Conservation (phyloP, 2,888 invertebrate species). For the Muscina levida region DNA sequence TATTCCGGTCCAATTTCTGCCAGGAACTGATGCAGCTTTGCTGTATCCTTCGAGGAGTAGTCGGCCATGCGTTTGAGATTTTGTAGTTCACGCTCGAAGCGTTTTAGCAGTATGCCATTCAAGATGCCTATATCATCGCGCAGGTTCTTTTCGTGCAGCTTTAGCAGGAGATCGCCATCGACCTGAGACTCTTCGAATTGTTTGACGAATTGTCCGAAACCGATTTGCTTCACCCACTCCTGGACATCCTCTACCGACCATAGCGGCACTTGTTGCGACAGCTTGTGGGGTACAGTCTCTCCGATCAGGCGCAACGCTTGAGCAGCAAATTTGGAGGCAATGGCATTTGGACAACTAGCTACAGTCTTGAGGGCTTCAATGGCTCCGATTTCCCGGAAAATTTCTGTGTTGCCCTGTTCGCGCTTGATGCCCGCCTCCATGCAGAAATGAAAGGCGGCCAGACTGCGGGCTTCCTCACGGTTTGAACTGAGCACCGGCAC, state of each 20-base stretch:
- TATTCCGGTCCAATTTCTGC: conserved; percentile 92
- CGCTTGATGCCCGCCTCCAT: conserved; percentile 99
- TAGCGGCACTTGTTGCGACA: conserved; percentile 98
- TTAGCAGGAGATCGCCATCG: conserved; percentile 96
- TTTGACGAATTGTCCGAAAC: conserved; percentile 90
- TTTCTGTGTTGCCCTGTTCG: conserved; percentile 93
- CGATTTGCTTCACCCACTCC: conserved; percentile 99
- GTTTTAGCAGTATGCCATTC: conserved; percentile 95
- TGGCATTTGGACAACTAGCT: conserved; percentile 98
- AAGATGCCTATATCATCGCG: conserved; percentile 94
- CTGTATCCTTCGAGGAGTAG: conserved; percentile 95
- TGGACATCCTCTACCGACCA: conserved; percentile 98
- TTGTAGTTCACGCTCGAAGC: conserved; percentile 95
- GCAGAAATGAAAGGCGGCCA: conserved; percentile 99
- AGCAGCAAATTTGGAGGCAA: conserved; percentile 97
- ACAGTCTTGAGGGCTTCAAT: conserved; percentile 97
- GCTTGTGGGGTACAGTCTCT: conserved; percentile 97
- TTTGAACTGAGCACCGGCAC: conserved; percentile 97
- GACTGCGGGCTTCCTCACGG: conserved; percentile 95
- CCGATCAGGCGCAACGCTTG: conserved; percentile 95
- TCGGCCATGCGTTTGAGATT: conserved; percentile 97
- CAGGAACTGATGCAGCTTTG: conserved; percentile 93
- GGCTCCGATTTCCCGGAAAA: conserved; percentile 96
- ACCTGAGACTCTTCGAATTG: conserved; percentile 95
- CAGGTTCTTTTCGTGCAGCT: conserved; percentile 94